Base-by-base conservation (phyloP, 2,797 vertebrate species). In the Enteromius treurensis region DNA sequence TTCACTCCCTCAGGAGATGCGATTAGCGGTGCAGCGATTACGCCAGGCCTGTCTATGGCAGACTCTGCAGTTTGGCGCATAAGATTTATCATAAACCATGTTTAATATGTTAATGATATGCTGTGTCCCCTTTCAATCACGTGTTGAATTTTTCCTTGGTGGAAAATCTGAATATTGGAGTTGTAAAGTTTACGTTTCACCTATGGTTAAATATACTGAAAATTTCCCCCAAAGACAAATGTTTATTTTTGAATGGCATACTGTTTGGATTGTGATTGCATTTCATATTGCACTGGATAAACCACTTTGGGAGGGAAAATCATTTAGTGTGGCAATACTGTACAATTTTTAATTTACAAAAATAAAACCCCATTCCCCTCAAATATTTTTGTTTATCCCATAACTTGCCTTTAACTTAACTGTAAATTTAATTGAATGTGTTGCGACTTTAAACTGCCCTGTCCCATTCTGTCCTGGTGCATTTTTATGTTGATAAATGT, bases 1-100 rank as follows among this genome's bases (percentile, higher is more conserved):
- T 77, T 79, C n/a, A 70, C 83, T 84, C 83, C 84, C 76, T 87
- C 79, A 73, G 77, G 58, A 47, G 60, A 65, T 47, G 73, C 7
- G 8, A 69, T 65, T 42, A 68, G 77, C 5, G 29, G 34, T 85
- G 68, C 75, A 58, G 70, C 29, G 4, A 34, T 70, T 26, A 19
- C 11, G 40, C 13, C 58, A 34, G 5, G 68, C 14, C 67, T 60
- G 55, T 45, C 51, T 34, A 17, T 53, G 53, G 55, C 55, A 65
- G 78, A 49, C 32, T 77, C 51, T 68, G 10, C 47, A 69, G 53
- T 32, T 71, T 34, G 45, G 49, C 51, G 53, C 55, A 78, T 26
- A 75, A 42, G 40, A 42, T 11, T 42, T 10, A 42, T 42, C 40
- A 62, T 14, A 53, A 53, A 79, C 19, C n/a, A 10, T 78, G 37